These are phyloP conservation scores for Drosophila mimetica DNA, from an alignment of 2,888 invertebrate species.

Conservation along the genomic window DNA sequence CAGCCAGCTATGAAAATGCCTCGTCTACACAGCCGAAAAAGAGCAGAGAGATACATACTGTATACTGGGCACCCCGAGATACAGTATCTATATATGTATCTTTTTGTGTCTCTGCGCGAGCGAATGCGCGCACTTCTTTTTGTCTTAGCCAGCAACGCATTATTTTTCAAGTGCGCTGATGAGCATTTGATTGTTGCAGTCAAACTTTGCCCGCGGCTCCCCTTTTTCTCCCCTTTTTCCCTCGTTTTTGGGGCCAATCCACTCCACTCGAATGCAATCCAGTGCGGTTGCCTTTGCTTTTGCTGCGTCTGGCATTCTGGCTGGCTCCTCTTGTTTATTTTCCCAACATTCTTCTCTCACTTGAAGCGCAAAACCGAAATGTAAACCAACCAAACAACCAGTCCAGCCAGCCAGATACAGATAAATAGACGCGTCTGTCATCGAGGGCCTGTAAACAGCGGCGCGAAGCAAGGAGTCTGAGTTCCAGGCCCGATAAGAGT, in stretches of 20 bases:
- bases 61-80: conserved; percentile 16
- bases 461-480: conserved; percentile 6
- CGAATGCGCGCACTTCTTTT: conserved; percentile 16
- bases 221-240: conserved; percentile 22
- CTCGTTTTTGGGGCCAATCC: conserved; percentile 38
- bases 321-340: conserved; percentile 66
- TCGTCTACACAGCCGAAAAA: conserved; percentile 31
- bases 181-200: conserved; percentile 79
- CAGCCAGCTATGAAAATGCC: conserved; percentile 64
- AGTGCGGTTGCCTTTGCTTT: conserved; percentile 20
- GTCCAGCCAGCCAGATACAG: conserved; percentile 33
- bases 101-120: not conserved
- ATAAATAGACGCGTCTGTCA: conserved; percentile 44
- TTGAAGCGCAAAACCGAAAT: conserved; percentile 70
- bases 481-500: conserved; percentile 3
- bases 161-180: conserved; percentile 78
- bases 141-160: conserved; percentile 67
- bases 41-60: conserved; percentile 46
- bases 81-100: conserved; percentile 17
- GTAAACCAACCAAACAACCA: conserved; percentile 63
- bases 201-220: conserved; percentile 39
- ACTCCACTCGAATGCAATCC: conserved; percentile 9
- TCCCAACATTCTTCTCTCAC: conserved; percentile 77
- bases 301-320: conserved; percentile 34
- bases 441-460: conserved; percentile 28